Evolutionary conservation across 1,140 invertebrate species (phyloP).

Genomic region (Apis florea): DNA sequence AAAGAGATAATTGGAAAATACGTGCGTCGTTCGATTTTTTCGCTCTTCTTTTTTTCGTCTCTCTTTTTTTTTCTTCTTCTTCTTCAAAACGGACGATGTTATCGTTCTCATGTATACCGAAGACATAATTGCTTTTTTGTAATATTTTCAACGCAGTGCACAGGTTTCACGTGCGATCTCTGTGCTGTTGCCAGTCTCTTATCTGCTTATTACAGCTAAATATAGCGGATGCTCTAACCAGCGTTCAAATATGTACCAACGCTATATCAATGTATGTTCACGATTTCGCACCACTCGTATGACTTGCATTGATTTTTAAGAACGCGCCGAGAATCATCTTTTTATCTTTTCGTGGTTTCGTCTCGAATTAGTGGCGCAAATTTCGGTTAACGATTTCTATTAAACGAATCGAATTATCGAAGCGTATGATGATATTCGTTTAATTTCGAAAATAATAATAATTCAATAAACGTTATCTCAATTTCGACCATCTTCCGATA

Average conservation of each 20-base stretch:
- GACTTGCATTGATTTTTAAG: background rate
- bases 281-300: constrained; percentile 13
- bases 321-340: background rate
- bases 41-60: no score
- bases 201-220: constrained; percentile 65
- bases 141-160: background rate
- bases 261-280: constrained; percentile 13
- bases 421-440: no score
- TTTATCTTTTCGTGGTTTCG: background rate
- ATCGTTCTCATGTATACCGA: background rate
- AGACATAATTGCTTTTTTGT: background rate
- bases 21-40: background rate
- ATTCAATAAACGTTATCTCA: no score
- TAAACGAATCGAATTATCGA: no score
- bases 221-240: constrained; percentile 61
- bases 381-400: no score
- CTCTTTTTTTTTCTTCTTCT: background rate
- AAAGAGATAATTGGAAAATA: background rate
- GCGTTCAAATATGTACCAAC: constrained; percentile 43
- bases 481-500: no score
- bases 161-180: constrained; percentile 34
- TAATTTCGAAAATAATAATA: no score
- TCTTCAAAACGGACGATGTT: background rate
- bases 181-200: constrained; percentile 43
- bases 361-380: background rate